Percentiles rank a stretch among this genome's conserved stretches.
Evolutionary conservation across 2,888 invertebrate species (phyloP).

Genomic region (Papilio elwesi): DNA sequence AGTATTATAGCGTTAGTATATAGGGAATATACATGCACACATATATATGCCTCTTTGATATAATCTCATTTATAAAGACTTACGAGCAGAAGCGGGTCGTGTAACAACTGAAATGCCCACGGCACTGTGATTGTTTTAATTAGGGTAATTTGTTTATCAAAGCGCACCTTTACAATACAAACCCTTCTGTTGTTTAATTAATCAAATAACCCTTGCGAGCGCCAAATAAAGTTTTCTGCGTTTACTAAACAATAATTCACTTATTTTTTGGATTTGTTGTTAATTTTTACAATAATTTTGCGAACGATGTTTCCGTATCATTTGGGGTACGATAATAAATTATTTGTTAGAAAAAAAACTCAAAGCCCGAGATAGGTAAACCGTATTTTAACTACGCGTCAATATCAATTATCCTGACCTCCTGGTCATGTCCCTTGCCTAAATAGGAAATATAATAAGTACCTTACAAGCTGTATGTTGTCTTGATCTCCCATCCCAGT

Average conservation of each 20-base stretch:
- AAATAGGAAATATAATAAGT: too few relatives aligned
- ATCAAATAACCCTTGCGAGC: constrained; percentile 19
- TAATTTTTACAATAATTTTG: neutral
- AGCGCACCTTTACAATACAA: constrained; percentile 21
- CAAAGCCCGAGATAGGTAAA: too few relatives aligned
- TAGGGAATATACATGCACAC: too few relatives aligned
- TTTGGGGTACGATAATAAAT: too few relatives aligned
- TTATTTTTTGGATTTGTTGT: neutral
- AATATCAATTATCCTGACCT: too few relatives aligned
- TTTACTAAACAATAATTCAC: neutral
- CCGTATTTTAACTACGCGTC: too few relatives aligned
- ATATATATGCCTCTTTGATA: neutral
- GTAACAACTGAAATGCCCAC: constrained; percentile 14
- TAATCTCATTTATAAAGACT: neutral
- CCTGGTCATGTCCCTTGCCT: too few relatives aligned
- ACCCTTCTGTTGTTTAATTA: constrained; percentile 24
- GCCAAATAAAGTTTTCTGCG: neutral
- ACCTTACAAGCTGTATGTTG: too few relatives aligned
- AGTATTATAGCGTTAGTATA: too few relatives aligned
- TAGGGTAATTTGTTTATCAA: constrained; percentile 31
- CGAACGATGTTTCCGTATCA: neutral
- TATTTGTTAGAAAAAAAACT: too few relatives aligned
- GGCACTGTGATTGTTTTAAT: constrained; percentile 25
- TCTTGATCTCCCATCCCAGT: too few relatives aligned
- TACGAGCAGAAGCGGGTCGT: neutral